Conservation (phyloP, 2,797 vertebrate genomes). For the Octomys mimax region DNA sequence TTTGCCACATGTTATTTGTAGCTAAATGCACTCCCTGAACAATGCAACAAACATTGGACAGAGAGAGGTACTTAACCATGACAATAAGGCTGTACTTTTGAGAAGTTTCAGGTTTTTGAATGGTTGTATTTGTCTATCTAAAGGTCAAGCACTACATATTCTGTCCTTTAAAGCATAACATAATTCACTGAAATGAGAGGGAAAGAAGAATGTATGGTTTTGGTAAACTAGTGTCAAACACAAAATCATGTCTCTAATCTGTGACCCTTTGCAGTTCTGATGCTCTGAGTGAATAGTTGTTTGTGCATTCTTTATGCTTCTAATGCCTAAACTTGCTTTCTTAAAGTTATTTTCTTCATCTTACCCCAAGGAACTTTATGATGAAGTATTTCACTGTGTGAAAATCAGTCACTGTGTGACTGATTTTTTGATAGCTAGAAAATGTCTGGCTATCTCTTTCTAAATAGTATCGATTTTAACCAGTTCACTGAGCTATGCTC, state of each 20-base stretch:
- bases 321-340: not conserved
- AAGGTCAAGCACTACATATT: constrained; percentile 1
- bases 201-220: constrained; percentile 10
- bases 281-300: not conserved
- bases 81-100: not conserved
- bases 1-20: not conserved
- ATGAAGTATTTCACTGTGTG: not conserved
- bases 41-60: not conserved
- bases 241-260: not conserved
- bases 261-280: not conserved
- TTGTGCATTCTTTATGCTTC: not conserved
- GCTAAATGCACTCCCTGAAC: not conserved
- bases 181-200: not conserved
- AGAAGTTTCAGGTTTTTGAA: not conserved
- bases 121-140: constrained; percentile 20
- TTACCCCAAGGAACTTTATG: not conserved
- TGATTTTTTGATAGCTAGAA: not conserved
- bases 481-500: not conserved
- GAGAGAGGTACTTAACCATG: not conserved
- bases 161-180: not conserved
- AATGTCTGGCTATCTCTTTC: not conserved
- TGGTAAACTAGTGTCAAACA: not conserved
- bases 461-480: not conserved
- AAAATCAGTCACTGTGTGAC: not conserved
- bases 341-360: constrained; percentile 23